Evolutionary conservation across 2,888 invertebrate genomes (phyloP).

Genomic region (Carpatolechia fugitivella): DNA sequence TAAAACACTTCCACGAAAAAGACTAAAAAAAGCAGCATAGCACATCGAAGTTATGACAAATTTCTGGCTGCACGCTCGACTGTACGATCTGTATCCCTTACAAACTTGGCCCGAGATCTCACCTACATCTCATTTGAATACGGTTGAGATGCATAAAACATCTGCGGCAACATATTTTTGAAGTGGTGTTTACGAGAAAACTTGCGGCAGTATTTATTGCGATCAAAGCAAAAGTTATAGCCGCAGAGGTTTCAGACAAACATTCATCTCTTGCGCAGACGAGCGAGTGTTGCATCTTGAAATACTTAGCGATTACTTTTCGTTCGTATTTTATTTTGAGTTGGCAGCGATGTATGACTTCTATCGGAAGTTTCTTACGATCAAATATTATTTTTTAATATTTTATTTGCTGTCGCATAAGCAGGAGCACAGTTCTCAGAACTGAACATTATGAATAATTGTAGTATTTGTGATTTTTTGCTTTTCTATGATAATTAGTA

Average conservation of each 20-base stretch:
- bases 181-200: conserved; percentile 10
- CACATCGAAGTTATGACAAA: not conserved
- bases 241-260: not conserved
- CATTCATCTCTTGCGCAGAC: not conserved
- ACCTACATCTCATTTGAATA: conserved; percentile 51
- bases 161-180: conserved; percentile 25
- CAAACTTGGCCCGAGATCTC: conserved; percentile 14
- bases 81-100: conserved; percentile 10
- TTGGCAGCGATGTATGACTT: not conserved
- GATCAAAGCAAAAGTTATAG: conserved; percentile 5
- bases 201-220: conserved; percentile 6
- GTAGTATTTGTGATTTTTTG: too few relatives aligned
- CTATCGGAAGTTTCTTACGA: not conserved
- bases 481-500: too few relatives aligned
- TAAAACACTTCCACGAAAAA: not conserved
- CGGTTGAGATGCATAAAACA: conserved; percentile 35
- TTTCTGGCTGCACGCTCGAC: not conserved
- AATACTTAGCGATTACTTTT: not conserved
- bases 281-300: not conserved
- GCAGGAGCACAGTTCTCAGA: too few relatives aligned
- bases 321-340: not conserved
- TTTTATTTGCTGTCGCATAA: too few relatives aligned
- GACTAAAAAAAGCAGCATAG: not conserved
- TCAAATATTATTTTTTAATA: too few relatives aligned
- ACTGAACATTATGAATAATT: too few relatives aligned